Conservation (phyloP, 1,140 invertebrate genomes). For the Scaptomyza montana region DNA sequence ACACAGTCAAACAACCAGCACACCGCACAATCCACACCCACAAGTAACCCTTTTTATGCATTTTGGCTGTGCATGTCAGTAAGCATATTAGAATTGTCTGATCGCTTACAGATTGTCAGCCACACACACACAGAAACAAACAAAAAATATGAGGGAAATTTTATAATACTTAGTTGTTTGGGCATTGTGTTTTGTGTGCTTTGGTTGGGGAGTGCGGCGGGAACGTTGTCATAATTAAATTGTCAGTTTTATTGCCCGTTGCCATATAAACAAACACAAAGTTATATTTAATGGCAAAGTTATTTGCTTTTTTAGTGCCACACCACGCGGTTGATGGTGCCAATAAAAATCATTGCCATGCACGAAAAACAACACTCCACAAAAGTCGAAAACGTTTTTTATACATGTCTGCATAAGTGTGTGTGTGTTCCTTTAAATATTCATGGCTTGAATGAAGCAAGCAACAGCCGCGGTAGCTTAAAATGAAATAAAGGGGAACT, state of each 20-base stretch:
- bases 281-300: slow-evolving; percentile 51
- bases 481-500: slow-evolving; percentile 19
- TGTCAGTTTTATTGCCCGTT: slow-evolving; percentile 68
- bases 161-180: slow-evolving; percentile 65
- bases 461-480: slow-evolving; percentile 1
- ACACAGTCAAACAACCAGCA: slow-evolving; percentile 1
- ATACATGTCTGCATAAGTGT: slow-evolving; percentile 8
- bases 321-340: slow-evolving; percentile 6
- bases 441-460: slow-evolving; percentile 62
- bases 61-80: slow-evolving; percentile 58
- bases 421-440: slow-evolving; percentile 70
- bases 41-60: not conserved
- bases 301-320: slow-evolving; percentile 20
- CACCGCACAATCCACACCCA: not conserved
- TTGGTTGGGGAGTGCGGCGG: slow-evolving; percentile 22
- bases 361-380: slow-evolving; percentile 14
- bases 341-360: slow-evolving; percentile 65
- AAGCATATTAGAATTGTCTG: slow-evolving; percentile 74
- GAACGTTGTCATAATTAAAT: slow-evolving; percentile 72
- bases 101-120: slow-evolving; percentile 71
- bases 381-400: slow-evolving; percentile 6
- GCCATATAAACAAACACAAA: slow-evolving; percentile 44
- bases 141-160: slow-evolving; percentile 29
- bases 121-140: slow-evolving; percentile 14
- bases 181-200: slow-evolving; percentile 44